Evolutionary conservation across 2,113 vertebrate genomes (phyloP).

Genomic region (Scomber japonicus): DNA sequence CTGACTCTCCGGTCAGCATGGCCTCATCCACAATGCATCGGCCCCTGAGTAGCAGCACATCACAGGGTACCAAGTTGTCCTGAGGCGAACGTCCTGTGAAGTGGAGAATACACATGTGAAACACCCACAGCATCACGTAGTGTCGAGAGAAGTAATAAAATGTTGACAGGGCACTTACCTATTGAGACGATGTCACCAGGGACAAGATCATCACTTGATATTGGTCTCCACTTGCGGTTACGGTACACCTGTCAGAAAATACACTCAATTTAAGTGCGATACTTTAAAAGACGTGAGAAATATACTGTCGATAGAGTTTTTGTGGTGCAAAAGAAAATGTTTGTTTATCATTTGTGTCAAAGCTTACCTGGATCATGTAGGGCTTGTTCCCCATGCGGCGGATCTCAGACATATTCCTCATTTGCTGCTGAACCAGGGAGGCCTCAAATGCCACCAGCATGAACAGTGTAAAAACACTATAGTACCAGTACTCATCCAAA

Average conservation of each 20-base stretch:
- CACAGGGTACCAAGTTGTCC: conserved; percentile 95
- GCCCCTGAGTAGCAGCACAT: conserved; percentile 92
- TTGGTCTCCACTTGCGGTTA: conserved; percentile 95
- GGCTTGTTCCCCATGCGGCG: conserved; percentile 97
- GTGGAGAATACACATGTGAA: background rate
- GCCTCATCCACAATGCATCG: conserved; percentile 97
- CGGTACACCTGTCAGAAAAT: conserved; percentile 90
- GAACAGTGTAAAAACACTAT: conserved; percentile 97
- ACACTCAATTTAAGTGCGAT: background rate
- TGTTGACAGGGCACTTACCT: conserved; percentile 79
- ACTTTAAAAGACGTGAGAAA: background rate
- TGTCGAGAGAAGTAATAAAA: conserved; percentile 1
- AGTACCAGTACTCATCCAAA: conserved; percentile 98
- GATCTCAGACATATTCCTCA: conserved; percentile 97
- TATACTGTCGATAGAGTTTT: background rate
- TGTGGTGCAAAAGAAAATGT: background rate
- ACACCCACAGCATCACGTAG: background rate
- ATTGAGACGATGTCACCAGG: conserved; percentile 95
- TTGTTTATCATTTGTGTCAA: background rate
- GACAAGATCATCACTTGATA: conserved; percentile 94
- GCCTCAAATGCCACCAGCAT: conserved; percentile 98
- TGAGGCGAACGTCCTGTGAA: conserved; percentile 92
- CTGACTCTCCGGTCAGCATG: conserved; percentile 97
- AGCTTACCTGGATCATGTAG: conserved; percentile 93
- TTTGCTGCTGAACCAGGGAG: conserved; percentile 96